Percentiles rank a stretch among this genome's conserved stretches.
phyloP scores from a whole-genome alignment of 2,888 invertebrate species.

The Eupithecia exiguata region DNA sequence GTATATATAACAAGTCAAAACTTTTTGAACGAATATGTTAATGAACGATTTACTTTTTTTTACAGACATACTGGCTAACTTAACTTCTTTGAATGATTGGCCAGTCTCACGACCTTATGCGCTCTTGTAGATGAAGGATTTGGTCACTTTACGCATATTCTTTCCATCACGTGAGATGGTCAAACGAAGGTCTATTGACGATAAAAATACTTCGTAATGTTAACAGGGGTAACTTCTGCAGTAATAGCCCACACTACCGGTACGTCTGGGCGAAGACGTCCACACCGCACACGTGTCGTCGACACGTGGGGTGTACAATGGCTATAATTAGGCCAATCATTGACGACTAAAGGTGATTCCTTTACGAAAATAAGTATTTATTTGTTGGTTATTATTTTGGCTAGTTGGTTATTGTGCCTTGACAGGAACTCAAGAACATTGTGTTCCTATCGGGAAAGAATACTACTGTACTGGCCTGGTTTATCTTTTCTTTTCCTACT shows the following conservation, averaged over 20 bases:
- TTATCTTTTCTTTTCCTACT: neutral
- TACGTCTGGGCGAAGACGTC: neutral
- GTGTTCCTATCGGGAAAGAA: neutral
- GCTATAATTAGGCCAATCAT: slow-evolving; percentile 24
- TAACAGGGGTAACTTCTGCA: neutral
- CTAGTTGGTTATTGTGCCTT: neutral
- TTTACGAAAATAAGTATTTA: neutral
- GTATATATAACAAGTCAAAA: too few species aligned
- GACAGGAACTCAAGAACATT: neutral
- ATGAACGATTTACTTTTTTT: too few species aligned
- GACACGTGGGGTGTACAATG: slow-evolving; percentile 21
- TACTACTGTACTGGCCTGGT: neutral
- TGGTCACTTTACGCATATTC: too few species aligned
- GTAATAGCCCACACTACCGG: neutral
- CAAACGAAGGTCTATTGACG: too few species aligned
- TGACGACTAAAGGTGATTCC: slow-evolving; percentile 9
- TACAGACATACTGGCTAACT: too few species aligned
- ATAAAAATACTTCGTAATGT: neutral
- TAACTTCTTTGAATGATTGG: neutral
- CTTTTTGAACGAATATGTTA: too few species aligned
- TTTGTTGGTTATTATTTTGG: neutral
- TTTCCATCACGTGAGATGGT: too few species aligned
- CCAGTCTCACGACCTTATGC: neutral
- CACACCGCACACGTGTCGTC: too few species aligned
- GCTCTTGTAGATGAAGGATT: neutral